Percentiles rank a stretch among this genome's conserved stretches.
Conservation (phyloP, 2,797 vertebrate genomes). For the Xiphorhynchus erythropygius region DNA sequence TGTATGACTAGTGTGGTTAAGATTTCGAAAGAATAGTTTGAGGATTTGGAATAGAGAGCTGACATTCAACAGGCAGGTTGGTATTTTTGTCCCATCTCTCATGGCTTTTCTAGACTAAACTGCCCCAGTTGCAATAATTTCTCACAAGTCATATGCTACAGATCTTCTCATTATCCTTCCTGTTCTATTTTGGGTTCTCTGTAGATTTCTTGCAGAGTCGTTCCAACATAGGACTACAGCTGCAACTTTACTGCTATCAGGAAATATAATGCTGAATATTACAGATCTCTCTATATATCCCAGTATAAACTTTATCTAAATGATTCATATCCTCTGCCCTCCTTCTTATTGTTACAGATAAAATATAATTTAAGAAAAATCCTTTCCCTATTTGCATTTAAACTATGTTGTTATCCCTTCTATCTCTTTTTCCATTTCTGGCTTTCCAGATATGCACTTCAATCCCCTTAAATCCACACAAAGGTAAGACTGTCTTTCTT, state of each 20-base stretch:
- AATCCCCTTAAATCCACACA: neutral
- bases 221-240: neutral
- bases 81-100: neutral
- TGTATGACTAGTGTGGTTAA: neutral
- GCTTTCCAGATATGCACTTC: neutral
- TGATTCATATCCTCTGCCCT: neutral
- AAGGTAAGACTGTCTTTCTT: neutral
- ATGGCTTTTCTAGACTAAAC: neutral
- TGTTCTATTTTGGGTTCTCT: neutral
- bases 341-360: neutral
- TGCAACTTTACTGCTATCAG: neutral
- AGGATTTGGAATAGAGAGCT: neutral
- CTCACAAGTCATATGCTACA: neutral
- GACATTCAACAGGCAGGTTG: neutral
- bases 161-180: neutral
- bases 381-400: neutral
- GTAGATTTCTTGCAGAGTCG: neutral
- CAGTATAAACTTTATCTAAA: neutral
- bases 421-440: neutral
- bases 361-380: neutral
- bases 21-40: neutral
- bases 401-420: neutral
- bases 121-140: neutral
- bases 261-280: neutral
- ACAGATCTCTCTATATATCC: neutral